Base-by-base conservation (phyloP, 2,888 invertebrate genomes). In the Metopia argyrocephala region DNA sequence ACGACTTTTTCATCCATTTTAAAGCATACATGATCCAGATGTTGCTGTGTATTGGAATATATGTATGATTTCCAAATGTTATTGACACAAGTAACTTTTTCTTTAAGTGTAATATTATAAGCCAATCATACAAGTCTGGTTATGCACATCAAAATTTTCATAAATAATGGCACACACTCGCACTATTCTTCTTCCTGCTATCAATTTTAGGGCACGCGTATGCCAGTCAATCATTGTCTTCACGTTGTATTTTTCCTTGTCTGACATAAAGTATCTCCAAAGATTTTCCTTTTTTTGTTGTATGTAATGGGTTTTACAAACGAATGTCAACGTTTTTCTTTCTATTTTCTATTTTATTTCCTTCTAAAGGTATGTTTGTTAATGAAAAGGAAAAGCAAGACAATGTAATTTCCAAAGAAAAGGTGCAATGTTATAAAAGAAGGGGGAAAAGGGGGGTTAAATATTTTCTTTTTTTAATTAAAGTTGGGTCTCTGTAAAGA, bases 121-220 rank as follows among this genome's bases (percentile, higher is more conserved):
- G n/a, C n/a, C n/a, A n/a, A n/a, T n/a, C n/a, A n/a, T n/a, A n/a
- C n/a, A n/a, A n/a, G n/a, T 15, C 20, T 15, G n/a, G n/a, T 5
- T 50, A 28, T 65, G 20, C 50, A 6, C 20, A 21, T 45, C 46
- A 56, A 68, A 12, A 15, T 2, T n/a, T 21, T 46, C 68, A 28
- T 20, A 45, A 45, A 52, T 66, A 31, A 38, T 54, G 66, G n/a
- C 23, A 18, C 54, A 23, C 4, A 54, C 38, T n/a, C n/a, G n/a
- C n/a, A n/a, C n/a, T n/a, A n/a, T n/a, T 54, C 38, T 66, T 66
- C 28, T 65, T 52, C 5, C 23, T 54, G 66, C n/a, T n/a, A 54
- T 56, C 21, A 46, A 68, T 31, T 71, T 62, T 25, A 61, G 52
- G 71, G 45, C 71, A 62, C 61, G 45, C 48, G 71, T 71, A 20